Conservation (phyloP, 2,797 vertebrate genomes). For the Enteromius thamalakanensis region DNA sequence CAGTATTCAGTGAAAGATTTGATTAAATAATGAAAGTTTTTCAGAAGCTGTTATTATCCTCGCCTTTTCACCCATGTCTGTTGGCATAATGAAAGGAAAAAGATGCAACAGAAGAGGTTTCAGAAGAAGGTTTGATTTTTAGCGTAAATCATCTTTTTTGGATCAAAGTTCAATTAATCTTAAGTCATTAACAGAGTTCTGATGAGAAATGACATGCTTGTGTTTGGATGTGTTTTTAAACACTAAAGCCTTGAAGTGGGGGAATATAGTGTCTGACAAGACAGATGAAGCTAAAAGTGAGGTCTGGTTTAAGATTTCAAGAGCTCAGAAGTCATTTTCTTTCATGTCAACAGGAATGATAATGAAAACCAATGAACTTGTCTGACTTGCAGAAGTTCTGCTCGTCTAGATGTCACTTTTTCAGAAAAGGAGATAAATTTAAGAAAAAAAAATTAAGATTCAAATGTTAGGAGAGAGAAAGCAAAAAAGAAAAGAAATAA, state of each 20-base stretch:
- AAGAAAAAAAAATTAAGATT: not conserved
- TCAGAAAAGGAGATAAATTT: not conserved
- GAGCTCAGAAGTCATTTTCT: not conserved
- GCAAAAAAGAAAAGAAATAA: not conserved
- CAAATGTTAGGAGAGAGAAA: not conserved
- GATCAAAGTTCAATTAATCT: slow-evolving; percentile 23
- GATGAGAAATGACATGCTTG: not conserved
- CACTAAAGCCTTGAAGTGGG: not conserved
- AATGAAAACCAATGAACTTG: slow-evolving; percentile 19
- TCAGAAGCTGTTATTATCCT: slow-evolving; percentile 7
- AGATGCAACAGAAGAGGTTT: not conserved
- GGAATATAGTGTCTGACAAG: not conserved
- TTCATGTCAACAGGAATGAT: not conserved
- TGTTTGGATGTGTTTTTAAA: not conserved
- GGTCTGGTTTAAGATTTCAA: slow-evolving; percentile 16
- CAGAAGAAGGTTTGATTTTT: not conserved
- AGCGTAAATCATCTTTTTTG: not conserved
- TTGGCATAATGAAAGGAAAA: slow-evolving; percentile 21
- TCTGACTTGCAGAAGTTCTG: slow-evolving; percentile 1
- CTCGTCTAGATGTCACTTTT: not conserved
- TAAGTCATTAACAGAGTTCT: slow-evolving; percentile 27
- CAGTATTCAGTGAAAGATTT: not conserved
- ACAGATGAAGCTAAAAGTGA: slow-evolving; percentile 25
- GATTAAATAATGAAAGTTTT: slow-evolving; percentile 10
- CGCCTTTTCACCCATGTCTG: not conserved